These are phyloP conservation scores for Tinamus guttatus DNA, from an alignment of 2,113 vertebrate species.

Conservation along the genomic window DNA sequence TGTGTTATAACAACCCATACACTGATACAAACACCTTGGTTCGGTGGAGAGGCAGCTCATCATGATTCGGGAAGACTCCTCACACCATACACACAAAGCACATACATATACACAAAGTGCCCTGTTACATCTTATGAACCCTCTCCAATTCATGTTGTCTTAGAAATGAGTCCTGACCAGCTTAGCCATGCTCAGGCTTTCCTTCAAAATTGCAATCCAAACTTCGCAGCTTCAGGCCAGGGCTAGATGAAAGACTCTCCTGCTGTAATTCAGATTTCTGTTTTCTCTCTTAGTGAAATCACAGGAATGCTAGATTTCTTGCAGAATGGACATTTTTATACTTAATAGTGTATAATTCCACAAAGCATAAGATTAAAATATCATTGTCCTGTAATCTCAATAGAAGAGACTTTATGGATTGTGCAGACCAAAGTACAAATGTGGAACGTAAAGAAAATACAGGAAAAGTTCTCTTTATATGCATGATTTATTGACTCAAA, in stretches of 20 bases:
- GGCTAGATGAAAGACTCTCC: not conserved
- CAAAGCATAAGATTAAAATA: not conserved
- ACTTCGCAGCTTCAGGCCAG: not conserved
- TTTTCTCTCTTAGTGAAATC: not conserved
- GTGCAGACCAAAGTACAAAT: not conserved
- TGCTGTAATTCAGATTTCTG: not conserved
- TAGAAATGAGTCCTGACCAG: not conserved
- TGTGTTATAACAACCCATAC: not conserved
- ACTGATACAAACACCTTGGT: not conserved
- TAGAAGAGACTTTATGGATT: not conserved
- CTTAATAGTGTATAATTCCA: not conserved
- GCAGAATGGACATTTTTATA: not conserved
- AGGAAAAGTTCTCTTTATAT: not conserved
- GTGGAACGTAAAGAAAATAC: not conserved
- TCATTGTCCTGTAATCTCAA: not conserved
- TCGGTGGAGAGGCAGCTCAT: not conserved
- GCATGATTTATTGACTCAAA: not conserved
- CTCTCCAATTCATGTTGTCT: rapidly evolving
- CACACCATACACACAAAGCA: too few species aligned
- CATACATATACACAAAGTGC: not conserved
- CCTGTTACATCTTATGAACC: not conserved
- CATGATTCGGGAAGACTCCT: rapidly evolving
- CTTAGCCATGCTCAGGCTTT: not conserved
- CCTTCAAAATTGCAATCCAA: not conserved
- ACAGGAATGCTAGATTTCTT: not conserved